phyloP scores from a whole-genome alignment of 2,888 invertebrate genomes.

The Gonocerus acuteangulatus region DNA sequence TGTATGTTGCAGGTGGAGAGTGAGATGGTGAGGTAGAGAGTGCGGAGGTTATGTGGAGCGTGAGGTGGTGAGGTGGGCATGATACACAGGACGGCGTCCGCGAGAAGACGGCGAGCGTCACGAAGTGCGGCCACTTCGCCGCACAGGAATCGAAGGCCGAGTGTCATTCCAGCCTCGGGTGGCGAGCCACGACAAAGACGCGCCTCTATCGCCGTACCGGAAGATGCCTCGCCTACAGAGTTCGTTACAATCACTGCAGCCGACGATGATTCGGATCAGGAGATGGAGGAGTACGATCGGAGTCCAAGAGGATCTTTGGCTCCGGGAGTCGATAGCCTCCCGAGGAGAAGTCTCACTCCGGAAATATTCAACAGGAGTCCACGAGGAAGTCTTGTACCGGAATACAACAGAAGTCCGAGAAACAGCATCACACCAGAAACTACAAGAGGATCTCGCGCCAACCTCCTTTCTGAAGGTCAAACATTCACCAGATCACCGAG shows the following conservation, averaged over 20 bases:
- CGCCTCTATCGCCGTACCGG: conserved; percentile 39
- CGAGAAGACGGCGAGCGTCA: conserved; percentile 58
- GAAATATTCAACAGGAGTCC: conserved; percentile 44
- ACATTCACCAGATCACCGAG: conserved; percentile 40
- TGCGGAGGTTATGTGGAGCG: conserved; percentile 34
- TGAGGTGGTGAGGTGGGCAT: conserved; percentile 43
- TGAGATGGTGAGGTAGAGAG: conserved; percentile 27
- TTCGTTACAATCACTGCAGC: conserved; percentile 39
- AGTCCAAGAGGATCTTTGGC: conserved; percentile 50
- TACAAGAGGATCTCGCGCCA: conserved; percentile 46
- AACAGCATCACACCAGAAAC: conserved; percentile 42
- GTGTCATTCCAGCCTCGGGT: conserved; percentile 39
- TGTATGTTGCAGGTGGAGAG: conserved; percentile 34
- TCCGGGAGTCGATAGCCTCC: conserved; percentile 46
- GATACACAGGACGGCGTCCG: conserved; percentile 61
- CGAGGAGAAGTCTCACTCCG: conserved; percentile 49
- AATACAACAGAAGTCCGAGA: conserved; percentile 44
- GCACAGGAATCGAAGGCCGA: conserved; percentile 47
- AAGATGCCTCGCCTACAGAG: conserved; percentile 30
- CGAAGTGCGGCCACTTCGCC: conserved; percentile 59
- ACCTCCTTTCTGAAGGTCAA: conserved; percentile 39
- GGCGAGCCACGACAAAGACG: conserved; percentile 42
- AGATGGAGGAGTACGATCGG: conserved; percentile 45
- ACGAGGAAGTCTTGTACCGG: conserved; percentile 46
- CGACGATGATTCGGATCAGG: conserved; percentile 47